Evolutionary conservation across 2,888 invertebrate species (phyloP), one percentile per base, ranked within the genome.

Genomic region (Drosophila buzzatii): DNA sequence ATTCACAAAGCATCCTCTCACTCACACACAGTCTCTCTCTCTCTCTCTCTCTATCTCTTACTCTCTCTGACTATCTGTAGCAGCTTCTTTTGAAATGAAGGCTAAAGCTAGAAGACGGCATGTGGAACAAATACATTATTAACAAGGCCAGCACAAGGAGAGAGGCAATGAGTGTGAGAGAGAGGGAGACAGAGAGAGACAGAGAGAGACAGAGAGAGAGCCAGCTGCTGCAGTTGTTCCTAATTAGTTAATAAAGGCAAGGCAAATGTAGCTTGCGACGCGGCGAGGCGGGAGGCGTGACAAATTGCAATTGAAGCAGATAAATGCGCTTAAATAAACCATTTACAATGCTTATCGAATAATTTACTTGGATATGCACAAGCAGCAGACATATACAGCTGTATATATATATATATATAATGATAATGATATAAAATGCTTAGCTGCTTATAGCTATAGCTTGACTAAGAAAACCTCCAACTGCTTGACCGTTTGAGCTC

Each of bases 201-300:
- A 18, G 42, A 16, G 39, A n/a, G n/a, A 3, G 27, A 49, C 8
- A 1, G 16, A 8, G 27, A 37, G 16, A 31, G 55, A 37, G 18
- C 41, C 73, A 73, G 42, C 45, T 73, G 73, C 44, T 61, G 58
- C 58, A 44, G 31, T 35, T 42, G 45, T 27, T 35, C 55, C 52
- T 59, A 73, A 73, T 73, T 73, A 68, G 73, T 63, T 69, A 63
- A 51, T 44, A 60, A 51, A 27, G 20, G 33, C 49, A 18, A 31
- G 20, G 18, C 49, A 7, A 10, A 12, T 58, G 45, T 14, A 23
- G 12, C 6, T 0, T n/a, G 27, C 12, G 12, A 23, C 7, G 45
- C n/a, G 31, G n/a, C 8, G 27, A 7, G 42, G 18, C 3, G 5
- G 31, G 14, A 14, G 52, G 53, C 37, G 53, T 39, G 53, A 35